A percentile compares a stretch with the other conserved stretches of the same genome.
phyloP scores from a whole-genome alignment of 2,888 invertebrate genomes.

The Orgyia antiqua region DNA sequence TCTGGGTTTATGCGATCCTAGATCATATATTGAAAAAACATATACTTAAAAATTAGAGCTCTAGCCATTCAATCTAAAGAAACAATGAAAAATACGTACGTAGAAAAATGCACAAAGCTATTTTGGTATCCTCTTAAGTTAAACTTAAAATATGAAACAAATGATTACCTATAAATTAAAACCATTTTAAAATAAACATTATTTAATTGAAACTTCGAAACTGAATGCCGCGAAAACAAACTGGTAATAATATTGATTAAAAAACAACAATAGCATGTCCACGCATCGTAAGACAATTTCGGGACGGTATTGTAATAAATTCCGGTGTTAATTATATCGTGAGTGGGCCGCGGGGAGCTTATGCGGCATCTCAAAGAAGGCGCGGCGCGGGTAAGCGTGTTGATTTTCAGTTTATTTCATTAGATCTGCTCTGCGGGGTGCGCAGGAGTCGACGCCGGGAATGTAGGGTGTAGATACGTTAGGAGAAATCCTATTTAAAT shows the following conservation, averaged over 20 bases:
- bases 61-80: too few species aligned
- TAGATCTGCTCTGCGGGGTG: constrained; percentile 71
- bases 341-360: constrained; percentile 33
- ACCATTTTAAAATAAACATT: too few species aligned
- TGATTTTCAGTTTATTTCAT: constrained; percentile 80
- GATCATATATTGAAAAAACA: too few species aligned
- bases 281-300: constrained; percentile 41
- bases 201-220: constrained; percentile 16
- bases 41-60: too few species aligned
- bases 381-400: constrained; percentile 53
- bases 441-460: constrained; percentile 44
- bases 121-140: too few species aligned
- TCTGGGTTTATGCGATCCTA: too few species aligned
- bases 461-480: constrained; percentile 34
- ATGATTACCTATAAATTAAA: too few species aligned
- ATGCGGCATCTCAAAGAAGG: constrained; percentile 38
- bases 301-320: constrained; percentile 58
- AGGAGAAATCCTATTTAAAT: constrained; percentile 5
- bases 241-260: constrained; percentile 26
- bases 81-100: too few species aligned
- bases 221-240: constrained; percentile 23
- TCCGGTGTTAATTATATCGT: constrained; percentile 70
- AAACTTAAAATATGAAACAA: too few species aligned
- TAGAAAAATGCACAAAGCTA: too few species aligned
- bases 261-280: constrained; percentile 53